Evolutionary conservation across 2,113 vertebrate species (phyloP), one percentile per base, ranked within the genome.

Genomic region (Orthonyx spaldingii): DNA sequence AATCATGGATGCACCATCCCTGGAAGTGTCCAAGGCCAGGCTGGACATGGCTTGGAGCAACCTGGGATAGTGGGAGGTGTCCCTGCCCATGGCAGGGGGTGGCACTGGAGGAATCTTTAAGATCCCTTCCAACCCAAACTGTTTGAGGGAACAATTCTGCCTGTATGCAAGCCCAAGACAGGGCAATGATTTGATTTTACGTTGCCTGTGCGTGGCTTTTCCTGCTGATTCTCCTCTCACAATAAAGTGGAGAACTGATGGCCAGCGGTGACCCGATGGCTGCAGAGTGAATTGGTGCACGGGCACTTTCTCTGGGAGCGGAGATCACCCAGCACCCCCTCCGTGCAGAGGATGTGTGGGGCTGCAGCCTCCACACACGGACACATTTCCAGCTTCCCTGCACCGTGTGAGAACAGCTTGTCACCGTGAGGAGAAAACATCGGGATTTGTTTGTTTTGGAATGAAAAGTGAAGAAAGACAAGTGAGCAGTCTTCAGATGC

Each of bases 41-140:
- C 0, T 50, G 61, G 61, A 63, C 1, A 1, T 19, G 16, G 32
- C 3, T 30, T n/a, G 19, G 53, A 75, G 35, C 37, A 44, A 0
- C 6, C 20, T 75, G 49, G 20, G 12, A 10, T 1, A 22, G 55
- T 39, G 33, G 37, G 5, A 69, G 14, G 5, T 13, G 19, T 24
- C 32, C 32, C 32, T 35, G n/a, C 15, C 20, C 15, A 20, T 23
- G 47, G 35, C n/a, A 69, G 23, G 14, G 17, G 17, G 3, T 28
- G 55, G 16, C 23, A 49, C 7, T 23, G 13, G 18, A 41, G 20
- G 15, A 56, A 20, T n/a, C 13, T 49, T 42, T n/a, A 49, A 77
- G 32, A 10, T 49, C 15, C 16, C 8, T 69, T 49, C 42, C 35
- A 33, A 26, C 23, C 42, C 50, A 64, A 26, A 27, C 27, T 49